Conservation (phyloP, 2,797 vertebrate genomes). For the Pantherophis alleghaniensis region DNA sequence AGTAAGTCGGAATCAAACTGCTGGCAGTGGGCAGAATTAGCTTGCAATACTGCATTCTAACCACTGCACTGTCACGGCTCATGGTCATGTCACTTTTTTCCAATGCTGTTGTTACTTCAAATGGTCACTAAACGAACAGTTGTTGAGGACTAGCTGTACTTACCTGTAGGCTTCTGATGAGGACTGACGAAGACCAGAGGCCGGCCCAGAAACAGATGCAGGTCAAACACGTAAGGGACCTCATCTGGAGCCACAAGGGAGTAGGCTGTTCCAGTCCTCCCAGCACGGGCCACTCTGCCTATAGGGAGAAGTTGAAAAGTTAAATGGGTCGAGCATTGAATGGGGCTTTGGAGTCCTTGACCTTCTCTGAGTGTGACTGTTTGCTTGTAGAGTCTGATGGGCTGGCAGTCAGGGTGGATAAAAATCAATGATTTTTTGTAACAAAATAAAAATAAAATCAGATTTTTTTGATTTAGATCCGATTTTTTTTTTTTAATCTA, state of each 20-base stretch:
- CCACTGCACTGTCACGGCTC: too few species aligned
- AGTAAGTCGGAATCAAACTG: neutral
- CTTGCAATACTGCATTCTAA: too few species aligned
- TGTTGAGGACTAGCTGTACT: constrained; percentile 46
- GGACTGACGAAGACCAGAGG: constrained; percentile 75
- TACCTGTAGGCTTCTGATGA: constrained; percentile 65
- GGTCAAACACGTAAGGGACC: constrained; percentile 86
- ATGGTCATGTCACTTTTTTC: neutral
- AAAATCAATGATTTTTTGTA: too few species aligned
- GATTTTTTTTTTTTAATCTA: too few species aligned
- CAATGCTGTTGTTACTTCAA: neutral
- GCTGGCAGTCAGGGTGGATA: too few species aligned
- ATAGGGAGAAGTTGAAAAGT: neutral
- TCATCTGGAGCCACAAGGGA: constrained; percentile 90
- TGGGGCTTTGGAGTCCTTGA: too few species aligned
- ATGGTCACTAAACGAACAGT: neutral
- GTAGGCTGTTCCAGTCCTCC: constrained; percentile 86
- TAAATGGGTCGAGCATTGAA: accelerated
- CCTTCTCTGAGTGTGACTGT: neutral
- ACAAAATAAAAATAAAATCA: too few species aligned
- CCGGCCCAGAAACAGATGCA: constrained; percentile 91
- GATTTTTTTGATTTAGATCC: too few species aligned
- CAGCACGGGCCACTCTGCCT: constrained; percentile 94
- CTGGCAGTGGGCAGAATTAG: too few species aligned
- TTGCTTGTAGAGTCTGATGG: too few species aligned